Conservation (phyloP, 2,797 vertebrate genomes). For the Xiphophorus birchmanni region DNA sequence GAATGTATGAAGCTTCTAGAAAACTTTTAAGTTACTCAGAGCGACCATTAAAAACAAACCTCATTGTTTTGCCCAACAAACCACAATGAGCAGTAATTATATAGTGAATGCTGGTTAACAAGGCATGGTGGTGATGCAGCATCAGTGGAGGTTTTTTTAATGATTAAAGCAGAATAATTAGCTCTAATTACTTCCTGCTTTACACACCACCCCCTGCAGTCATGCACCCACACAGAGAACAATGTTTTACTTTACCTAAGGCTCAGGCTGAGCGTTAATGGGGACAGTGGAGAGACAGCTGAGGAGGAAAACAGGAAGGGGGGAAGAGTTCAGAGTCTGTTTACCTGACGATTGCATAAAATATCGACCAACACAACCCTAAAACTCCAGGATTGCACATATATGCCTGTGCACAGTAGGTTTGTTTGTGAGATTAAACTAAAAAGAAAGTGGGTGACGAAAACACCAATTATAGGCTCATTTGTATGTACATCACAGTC, state of each 20-base stretch:
- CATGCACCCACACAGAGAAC: conserved; percentile 63
- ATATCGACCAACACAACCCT: conserved; percentile 20
- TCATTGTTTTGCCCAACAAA: conserved; percentile 46
- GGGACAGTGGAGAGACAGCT: neutral
- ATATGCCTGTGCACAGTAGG: conserved; percentile 31
- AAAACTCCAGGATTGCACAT: conserved; percentile 20
- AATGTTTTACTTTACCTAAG: conserved; percentile 68
- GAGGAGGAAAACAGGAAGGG: neutral
- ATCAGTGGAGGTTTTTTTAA: conserved; percentile 15
- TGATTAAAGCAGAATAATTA: conserved; percentile 76
- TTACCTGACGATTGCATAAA: conserved; percentile 32
- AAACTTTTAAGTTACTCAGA: conserved; percentile 30
- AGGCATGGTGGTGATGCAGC: conserved; percentile 31
- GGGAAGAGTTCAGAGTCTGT: conserved; percentile 22
- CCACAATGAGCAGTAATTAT: conserved; percentile 61
- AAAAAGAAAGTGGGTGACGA: conserved; percentile 68
- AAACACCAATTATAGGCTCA: conserved; percentile 74
- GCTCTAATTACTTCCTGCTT: conserved; percentile 79
- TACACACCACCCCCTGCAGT: conserved; percentile 68
- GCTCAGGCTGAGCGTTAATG: conserved; percentile 30
- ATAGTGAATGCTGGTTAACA: conserved; percentile 45
- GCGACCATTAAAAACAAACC: conserved; percentile 3
- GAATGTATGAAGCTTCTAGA: neutral
- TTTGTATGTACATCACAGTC: conserved; percentile 80
- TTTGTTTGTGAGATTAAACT: conserved; percentile 72